Percentiles rank a stretch among this genome's conserved stretches.
These are phyloP conservation scores for Orthonychiurus folsomi DNA, from an alignment of 2,888 invertebrate species.

Conservation along the genomic window DNA sequence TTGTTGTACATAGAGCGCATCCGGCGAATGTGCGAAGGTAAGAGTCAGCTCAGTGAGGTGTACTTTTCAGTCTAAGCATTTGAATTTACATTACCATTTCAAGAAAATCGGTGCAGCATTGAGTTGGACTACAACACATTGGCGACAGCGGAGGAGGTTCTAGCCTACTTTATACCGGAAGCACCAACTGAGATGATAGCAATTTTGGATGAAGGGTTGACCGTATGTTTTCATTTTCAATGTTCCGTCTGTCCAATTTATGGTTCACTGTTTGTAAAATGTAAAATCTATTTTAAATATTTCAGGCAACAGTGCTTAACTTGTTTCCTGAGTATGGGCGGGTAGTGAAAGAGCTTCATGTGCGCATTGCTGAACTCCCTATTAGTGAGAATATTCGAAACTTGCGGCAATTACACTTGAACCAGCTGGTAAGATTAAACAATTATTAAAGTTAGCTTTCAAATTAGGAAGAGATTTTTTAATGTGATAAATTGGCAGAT, in stretches of 20 bases:
- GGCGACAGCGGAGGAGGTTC: slow-evolving; percentile 79
- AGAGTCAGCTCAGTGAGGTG: no score
- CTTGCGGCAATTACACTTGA: slow-evolving; percentile 64
- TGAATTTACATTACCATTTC: slow-evolving; percentile 41
- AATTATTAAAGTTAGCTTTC: no score
- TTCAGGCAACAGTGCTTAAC: slow-evolving; percentile 66
- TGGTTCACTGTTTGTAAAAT: background rate
- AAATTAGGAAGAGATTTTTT: background rate
- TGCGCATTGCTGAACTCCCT: slow-evolving; percentile 88
- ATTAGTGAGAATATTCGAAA: slow-evolving; percentile 91
- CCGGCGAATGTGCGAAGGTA: slow-evolving; percentile 88
- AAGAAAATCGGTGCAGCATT: slow-evolving; percentile 65
- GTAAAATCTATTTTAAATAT: no score
- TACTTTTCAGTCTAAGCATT: background rate
- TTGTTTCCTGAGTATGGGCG: slow-evolving; percentile 94
- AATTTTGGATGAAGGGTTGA: slow-evolving; percentile 91
- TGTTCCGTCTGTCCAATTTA: slow-evolving; percentile 7
- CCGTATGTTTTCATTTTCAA: no score
- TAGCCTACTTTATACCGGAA: slow-evolving; percentile 95
- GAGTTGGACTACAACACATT: slow-evolving; percentile 86
- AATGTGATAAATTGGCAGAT: background rate
- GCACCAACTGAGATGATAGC: slow-evolving; percentile 95
- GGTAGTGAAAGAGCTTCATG: slow-evolving; percentile 87
- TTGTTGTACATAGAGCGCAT: slow-evolving; percentile 88
- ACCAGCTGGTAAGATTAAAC: slow-evolving; percentile 70